A percentile compares a stretch with the other conserved stretches of the same genome.
These are phyloP conservation scores for Urocolius indicus DNA, from an alignment of 2,113 vertebrate species.

Conservation along the genomic window DNA sequence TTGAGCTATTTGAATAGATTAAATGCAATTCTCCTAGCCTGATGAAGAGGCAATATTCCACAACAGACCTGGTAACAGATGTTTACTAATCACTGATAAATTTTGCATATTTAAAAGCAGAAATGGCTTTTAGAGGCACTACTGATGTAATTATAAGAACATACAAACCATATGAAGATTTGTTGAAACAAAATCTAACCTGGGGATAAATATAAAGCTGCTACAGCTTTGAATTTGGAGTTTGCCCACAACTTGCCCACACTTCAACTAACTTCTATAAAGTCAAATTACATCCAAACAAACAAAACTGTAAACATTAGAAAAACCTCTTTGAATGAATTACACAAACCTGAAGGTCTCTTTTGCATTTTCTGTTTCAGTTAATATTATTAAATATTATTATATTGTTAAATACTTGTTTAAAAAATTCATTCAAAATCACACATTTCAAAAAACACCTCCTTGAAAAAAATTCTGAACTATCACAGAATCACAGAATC, in stretches of 20 bases:
- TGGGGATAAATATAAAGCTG: constrained; percentile 5
- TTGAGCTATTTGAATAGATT: neutral
- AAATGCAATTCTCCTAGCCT: neutral
- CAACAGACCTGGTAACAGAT: constrained; percentile 36
- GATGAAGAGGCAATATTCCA: neutral
- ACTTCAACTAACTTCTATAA: neutral
- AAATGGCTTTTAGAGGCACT: neutral
- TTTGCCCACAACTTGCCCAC: neutral
- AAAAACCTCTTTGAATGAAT: neutral
- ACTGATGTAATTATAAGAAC: neutral
- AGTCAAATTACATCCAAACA: neutral
- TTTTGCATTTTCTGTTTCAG: neutral
- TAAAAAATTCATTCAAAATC: neutral
- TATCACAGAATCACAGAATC: neutral
- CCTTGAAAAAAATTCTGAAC: neutral
- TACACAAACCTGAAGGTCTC: neutral
- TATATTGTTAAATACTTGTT: neutral
- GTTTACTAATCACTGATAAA: constrained; percentile 52
- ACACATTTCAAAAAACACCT: neutral
- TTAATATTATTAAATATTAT: too few relatives aligned
- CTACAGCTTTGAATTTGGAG: neutral
- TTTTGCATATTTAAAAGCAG: constrained; percentile 54
- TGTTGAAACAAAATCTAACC: constrained; percentile 11
- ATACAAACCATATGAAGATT: neutral
- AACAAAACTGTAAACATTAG: neutral